phyloP scores from a whole-genome alignment of 2,113 vertebrate species.

The Tringa solitaria region DNA sequence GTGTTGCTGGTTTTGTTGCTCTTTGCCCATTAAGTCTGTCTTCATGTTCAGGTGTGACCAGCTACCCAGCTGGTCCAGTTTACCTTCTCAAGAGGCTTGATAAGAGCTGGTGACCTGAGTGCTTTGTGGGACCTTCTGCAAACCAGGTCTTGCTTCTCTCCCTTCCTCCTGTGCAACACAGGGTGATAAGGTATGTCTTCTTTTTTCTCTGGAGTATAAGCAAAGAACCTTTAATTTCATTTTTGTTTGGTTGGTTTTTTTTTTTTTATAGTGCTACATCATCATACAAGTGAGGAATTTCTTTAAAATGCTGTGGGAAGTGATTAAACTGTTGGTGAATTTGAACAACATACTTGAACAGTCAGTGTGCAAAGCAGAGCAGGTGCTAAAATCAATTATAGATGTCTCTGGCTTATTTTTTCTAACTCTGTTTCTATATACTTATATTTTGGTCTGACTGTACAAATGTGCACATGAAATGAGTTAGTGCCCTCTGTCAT shows the following conservation, averaged over 20 bases:
- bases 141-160: not conserved
- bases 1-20: not conserved
- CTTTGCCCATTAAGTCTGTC: not conserved
- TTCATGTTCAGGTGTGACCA: not conserved
- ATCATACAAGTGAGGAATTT: not conserved
- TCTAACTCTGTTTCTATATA: not conserved
- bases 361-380: not conserved
- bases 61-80: not conserved
- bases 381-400: not conserved
- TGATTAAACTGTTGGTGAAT: not conserved
- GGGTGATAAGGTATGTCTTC: not conserved
- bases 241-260: not conserved
- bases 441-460: not conserved
- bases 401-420: not conserved
- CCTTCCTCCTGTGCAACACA: not conserved
- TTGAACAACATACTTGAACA: not conserved
- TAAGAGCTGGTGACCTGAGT: not conserved
- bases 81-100: not conserved
- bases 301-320: not conserved
- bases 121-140: not conserved
- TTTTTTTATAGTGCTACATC: not conserved
- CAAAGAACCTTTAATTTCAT: not conserved
- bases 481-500: not conserved
- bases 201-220: not conserved
- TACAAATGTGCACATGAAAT: not conserved